A percentile compares a stretch with the other conserved stretches of the same genome.
Evolutionary conservation across 35 echinoderm and acorn worm genomes (phyloP).

Genomic region (Heliocidaris erythrogramma): DNA sequence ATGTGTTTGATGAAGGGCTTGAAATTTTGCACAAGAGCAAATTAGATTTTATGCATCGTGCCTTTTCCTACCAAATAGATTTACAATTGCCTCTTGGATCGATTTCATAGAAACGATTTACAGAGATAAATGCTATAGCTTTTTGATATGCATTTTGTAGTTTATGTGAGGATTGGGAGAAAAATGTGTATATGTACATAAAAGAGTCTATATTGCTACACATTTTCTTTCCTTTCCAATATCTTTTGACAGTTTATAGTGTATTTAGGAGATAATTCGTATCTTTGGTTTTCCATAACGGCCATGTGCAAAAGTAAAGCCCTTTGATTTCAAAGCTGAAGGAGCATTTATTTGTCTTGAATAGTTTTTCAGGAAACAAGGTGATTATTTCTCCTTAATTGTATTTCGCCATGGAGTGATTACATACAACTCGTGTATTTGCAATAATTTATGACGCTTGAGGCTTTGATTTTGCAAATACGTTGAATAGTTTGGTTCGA

Average conservation of each 20-base stretch:
- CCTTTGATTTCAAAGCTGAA: background rate
- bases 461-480: slow-evolving; percentile 7
- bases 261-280: background rate
- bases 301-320: background rate
- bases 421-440: background rate
- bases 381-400: background rate
- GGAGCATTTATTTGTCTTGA: background rate
- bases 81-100: background rate
- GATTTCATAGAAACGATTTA: background rate
- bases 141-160: background rate
- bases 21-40: background rate
- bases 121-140: background rate
- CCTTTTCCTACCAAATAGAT: background rate
- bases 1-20: background rate
- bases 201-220: background rate
- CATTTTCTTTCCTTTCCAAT: background rate
- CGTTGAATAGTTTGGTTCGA: background rate
- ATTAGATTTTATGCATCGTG: background rate
- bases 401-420: background rate
- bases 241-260: background rate
- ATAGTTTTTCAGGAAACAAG: background rate
- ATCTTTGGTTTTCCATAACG: background rate
- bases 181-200: background rate
- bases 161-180: background rate
- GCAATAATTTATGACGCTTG: background rate